Conservation (phyloP, 2,113 vertebrate species). For the Nestor notabilis region DNA sequence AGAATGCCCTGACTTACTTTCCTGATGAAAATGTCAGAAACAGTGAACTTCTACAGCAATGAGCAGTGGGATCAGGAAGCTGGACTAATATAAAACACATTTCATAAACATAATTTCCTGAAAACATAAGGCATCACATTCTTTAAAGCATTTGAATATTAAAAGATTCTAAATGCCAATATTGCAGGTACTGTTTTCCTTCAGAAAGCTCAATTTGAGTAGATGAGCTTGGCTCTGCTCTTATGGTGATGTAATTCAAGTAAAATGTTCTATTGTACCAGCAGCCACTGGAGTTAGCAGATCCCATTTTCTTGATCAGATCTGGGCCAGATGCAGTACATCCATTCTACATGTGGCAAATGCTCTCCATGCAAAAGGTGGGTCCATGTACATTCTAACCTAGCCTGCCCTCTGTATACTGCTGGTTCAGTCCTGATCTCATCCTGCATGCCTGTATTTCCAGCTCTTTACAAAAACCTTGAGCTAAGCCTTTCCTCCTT, state of each 20-base stretch:
- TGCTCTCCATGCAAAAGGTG: neutral
- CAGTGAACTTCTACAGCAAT: neutral
- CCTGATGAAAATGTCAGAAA: neutral
- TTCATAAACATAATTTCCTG: neutral
- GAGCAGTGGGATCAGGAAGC: neutral
- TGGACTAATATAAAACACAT: neutral
- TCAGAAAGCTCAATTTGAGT: neutral
- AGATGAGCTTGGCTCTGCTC: neutral
- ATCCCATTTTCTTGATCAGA: neutral
- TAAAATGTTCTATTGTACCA: neutral
- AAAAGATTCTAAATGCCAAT: neutral
- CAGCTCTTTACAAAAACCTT: neutral
- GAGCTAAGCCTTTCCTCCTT: neutral
- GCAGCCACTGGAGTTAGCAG: neutral
- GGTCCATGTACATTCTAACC: neutral
- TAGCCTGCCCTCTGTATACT: neutral
- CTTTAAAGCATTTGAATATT: neutral
- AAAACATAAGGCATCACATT: neutral
- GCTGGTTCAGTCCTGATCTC: neutral
- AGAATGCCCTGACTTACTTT: neutral
- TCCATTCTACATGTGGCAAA: neutral
- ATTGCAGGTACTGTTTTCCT: neutral
- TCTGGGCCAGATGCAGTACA: neutral
- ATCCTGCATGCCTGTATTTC: neutral
- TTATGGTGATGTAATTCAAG: neutral